Evolutionary conservation across 2,888 invertebrate genomes (phyloP), one percentile per base, ranked within the genome.

Genomic region (Phaedon cochleariae): DNA sequence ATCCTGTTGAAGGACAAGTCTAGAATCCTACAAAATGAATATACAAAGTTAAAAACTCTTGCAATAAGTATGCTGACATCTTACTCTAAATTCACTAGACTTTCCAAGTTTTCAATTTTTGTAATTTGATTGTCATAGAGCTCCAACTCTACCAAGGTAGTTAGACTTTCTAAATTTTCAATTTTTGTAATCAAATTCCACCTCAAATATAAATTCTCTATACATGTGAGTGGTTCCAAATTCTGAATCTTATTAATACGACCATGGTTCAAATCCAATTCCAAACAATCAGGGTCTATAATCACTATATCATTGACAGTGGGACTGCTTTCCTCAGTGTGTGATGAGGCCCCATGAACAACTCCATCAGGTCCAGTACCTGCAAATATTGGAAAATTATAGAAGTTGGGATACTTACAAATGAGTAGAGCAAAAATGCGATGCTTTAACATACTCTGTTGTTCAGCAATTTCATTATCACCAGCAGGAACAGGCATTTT

Each of bases 1-100:
- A 98, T 89, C 64, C 97, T 90, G 84, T 99, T 99, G 83, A 97
- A 98, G 3, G 98, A 98, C 48, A 99, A 83, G 84, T 99, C 99
- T 69, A 99, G 85, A 67, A 92, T 87, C 80, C 95, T 95, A 82
- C 63, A 88, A 87, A 64, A 69, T 70, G 66, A 65, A 52, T 31
- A 10, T 10, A 49, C 10, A 53, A 15, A 21, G n/a, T n/a, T n/a
- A n/a, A n/a, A n/a, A n/a, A n/a, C n/a, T n/a, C n/a, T n/a, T n/a
- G n/a, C n/a, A n/a, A n/a, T n/a, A n/a, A n/a, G n/a, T n/a, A n/a
- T n/a, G n/a, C n/a, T n/a, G n/a, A n/a, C n/a, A 17, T 26, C 92
- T 88, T 86, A 95, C 94, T 96, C 91, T 52, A 99, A 86, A 85
- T 97, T 97, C 1, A 92, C 90, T 10, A 99, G 87, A 10, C 87